Conservation (phyloP, 2,113 vertebrate species). For the Pantherophis guttatus region DNA sequence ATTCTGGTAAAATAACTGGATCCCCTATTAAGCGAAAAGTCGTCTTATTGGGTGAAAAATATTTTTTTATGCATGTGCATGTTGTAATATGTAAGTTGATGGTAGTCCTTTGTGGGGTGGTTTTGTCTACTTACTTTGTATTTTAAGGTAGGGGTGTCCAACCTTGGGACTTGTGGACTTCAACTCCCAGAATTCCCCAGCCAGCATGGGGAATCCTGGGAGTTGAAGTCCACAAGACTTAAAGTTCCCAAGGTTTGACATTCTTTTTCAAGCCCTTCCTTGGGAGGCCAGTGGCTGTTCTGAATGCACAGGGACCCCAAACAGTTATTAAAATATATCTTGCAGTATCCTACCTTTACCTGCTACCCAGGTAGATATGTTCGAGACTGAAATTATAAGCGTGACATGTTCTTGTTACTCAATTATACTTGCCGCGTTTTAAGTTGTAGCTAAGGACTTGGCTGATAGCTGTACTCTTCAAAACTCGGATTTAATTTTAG, state of each 20-base stretch:
- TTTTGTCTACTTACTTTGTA: not conserved
- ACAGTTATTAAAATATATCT: not conserved
- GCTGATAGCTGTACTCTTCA: not conserved
- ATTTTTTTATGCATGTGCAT: not conserved
- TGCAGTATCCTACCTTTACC: not conserved
- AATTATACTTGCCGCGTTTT: not conserved
- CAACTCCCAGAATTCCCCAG: not conserved
- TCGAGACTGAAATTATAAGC: not conserved
- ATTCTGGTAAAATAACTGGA: not conserved
- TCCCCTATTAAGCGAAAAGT: not conserved
- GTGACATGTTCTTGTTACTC: not conserved
- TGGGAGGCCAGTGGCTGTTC: not conserved
- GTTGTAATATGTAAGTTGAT: not conserved
- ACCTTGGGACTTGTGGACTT: not conserved
- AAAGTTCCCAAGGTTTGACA: not conserved
- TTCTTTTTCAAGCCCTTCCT: not conserved
- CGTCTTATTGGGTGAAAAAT: not conserved
- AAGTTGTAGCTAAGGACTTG: not conserved
- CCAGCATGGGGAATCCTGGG: not conserved
- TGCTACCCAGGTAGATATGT: not conserved
- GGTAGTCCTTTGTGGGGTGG: not conserved
- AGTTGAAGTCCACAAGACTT: not conserved
- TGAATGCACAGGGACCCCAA: not conserved
- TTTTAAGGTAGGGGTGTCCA: not conserved
- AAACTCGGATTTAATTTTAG: not conserved